Percentiles rank a stretch among this genome's conserved stretches.
Evolutionary conservation across 2,113 vertebrate species (phyloP).

Genomic region (Halcyon senegalensis): DNA sequence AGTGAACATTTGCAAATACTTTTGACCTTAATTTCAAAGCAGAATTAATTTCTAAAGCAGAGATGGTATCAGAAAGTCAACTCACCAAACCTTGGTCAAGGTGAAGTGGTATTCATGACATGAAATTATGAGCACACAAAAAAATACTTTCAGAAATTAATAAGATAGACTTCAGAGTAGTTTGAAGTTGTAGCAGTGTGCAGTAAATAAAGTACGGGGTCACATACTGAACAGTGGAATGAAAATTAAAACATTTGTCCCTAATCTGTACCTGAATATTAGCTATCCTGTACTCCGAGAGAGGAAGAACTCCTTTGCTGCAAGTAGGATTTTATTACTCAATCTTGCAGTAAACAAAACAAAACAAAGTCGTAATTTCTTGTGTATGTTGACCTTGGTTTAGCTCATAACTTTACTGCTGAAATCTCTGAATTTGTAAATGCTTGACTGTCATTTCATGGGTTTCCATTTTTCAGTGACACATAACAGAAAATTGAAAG

Average conservation of each 20-base stretch:
- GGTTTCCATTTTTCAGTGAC: not conserved
- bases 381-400: not conserved
- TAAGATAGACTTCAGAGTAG: not conserved
- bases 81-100: not conserved
- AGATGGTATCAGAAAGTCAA: not conserved
- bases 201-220: not conserved
- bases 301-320: not conserved
- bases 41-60: not conserved
- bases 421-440: not conserved
- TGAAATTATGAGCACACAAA: not conserved
- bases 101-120: not conserved
- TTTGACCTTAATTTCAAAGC: not conserved
- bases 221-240: not conserved
- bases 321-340: not conserved
- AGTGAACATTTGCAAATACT: not conserved
- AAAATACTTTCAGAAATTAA: not conserved
- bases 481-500: not conserved
- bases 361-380: rapidly evolving
- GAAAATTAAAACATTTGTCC: not conserved
- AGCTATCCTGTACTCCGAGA: not conserved
- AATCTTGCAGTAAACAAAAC: not conserved
- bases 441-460: not conserved
- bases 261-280: not conserved
- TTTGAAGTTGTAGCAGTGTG: not conserved
- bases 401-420: not conserved